Evolutionary conservation across 2,888 invertebrate species (phyloP), one percentile per base, ranked within the genome.

Genomic region (Herminia tarsipennalis): DNA sequence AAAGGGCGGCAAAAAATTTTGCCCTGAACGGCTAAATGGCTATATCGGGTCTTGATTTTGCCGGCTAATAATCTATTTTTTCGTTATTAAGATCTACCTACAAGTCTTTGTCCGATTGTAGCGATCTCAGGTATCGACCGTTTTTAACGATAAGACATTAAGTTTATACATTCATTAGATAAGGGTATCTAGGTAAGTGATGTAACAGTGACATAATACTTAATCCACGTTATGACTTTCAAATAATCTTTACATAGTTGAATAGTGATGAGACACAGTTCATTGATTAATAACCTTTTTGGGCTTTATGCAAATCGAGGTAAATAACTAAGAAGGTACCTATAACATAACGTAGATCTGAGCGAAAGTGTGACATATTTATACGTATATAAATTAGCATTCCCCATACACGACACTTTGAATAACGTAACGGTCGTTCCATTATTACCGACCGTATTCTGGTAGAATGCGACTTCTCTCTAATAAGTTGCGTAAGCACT

Each of bases 351-450:
- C 10, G 8, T 21, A 16, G 40, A 46, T 24, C 21, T 42, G 18
- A 46, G 66, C 52, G 70, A 73, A 73, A 73, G 74, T 66, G 41
- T 46, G 58, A 54, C 59, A 68, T 62, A 66, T 60, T 58, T 62
- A 51, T 61, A 59, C 61, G 44, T 56, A 51, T 50, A 49, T 45
- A 56, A 67, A 76, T 76, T 72, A 71, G 66, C 66, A 74, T 76
- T 73, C 70, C 44, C 38, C 42, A 52, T 62, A 69, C 57, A 60
- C 56, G 64, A 63, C 65, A 67, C 51, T 45, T 38, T 48, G 56
- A 49, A 62, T 57, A 66, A 60, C 66, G 66, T 74, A 74, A 76
- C 75, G 69, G 72, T 68, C 62, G 63, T 70, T 60, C 58, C 60
- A 73, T 64, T 58, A 46, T 43, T 49, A 49, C 43, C 24, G n/a